These are phyloP conservation scores for Jordanella pulchra DNA, from an alignment of 2,797 vertebrate species.

Conservation along the genomic window DNA sequence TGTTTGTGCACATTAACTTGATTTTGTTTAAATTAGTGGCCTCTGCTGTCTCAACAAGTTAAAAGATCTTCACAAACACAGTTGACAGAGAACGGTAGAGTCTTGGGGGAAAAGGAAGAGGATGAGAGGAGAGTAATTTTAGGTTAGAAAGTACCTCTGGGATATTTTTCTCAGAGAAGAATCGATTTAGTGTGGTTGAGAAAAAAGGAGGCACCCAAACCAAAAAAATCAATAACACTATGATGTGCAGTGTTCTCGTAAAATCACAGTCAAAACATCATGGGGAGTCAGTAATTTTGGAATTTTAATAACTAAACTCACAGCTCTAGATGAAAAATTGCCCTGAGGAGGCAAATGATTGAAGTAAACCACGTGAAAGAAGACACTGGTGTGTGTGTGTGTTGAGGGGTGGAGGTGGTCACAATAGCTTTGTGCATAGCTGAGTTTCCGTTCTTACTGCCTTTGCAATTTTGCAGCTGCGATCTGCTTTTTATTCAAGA, in stretches of 20 bases:
- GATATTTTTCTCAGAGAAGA: conserved; percentile 71
- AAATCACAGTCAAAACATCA: conserved; percentile 66
- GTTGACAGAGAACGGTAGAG: conserved; percentile 44
- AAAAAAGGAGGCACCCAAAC: background rate
- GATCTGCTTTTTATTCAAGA: no score
- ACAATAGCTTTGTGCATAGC: conserved; percentile 51
- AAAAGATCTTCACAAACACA: conserved; percentile 67
- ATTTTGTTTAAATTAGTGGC: conserved; percentile 73
- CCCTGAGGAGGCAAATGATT: conserved; percentile 66
- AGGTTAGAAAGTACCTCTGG: conserved; percentile 74
- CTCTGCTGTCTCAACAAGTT: conserved; percentile 77
- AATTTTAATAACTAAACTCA: conserved; percentile 72
- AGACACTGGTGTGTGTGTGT: conserved; percentile 27
- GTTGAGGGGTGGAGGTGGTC: conserved; percentile 14
- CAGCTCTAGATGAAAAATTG: conserved; percentile 59
- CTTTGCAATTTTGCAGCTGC: no score
- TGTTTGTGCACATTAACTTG: conserved; percentile 50
- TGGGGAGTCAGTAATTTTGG: conserved; percentile 70
- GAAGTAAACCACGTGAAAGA: conserved; percentile 63
- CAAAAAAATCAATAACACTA: conserved; percentile 19
- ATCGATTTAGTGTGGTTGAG: conserved; percentile 47
- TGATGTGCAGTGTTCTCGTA: conserved; percentile 74
- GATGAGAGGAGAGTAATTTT: conserved; percentile 69
- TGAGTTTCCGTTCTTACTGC: conserved; percentile 28
- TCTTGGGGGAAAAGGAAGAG: conserved; percentile 33